Conservation (phyloP, 2,113 vertebrate genomes). For the Castor canadensis region DNA sequence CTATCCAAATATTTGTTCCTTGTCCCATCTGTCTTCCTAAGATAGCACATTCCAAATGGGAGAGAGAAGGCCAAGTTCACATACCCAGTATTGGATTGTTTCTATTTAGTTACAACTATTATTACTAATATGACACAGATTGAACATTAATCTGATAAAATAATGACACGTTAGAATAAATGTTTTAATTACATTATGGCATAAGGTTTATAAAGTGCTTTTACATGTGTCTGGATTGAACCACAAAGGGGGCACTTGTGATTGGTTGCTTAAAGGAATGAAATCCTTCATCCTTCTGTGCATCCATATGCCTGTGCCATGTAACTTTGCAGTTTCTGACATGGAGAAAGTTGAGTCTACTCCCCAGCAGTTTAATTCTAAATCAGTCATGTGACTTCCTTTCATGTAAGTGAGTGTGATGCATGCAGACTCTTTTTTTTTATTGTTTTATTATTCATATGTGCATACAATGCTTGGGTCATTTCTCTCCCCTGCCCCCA, state of each 20-base stretch:
- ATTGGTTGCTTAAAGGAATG: background rate
- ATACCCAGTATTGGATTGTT: background rate
- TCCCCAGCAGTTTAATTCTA: background rate
- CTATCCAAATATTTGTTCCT: constrained; percentile 72
- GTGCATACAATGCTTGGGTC: no score
- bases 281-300: background rate
- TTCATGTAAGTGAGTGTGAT: background rate
- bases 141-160: constrained; percentile 12
- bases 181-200: background rate
- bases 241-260: background rate
- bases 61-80: constrained; percentile 42
- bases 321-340: background rate
- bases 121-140: background rate
- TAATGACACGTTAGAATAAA: background rate
- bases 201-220: background rate
- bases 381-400: background rate
- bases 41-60: constrained; percentile 8
- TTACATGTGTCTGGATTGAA: background rate
- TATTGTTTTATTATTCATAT: no score
- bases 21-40: constrained; percentile 63
- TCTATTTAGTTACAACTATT: constrained; percentile 32
- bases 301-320: no score
- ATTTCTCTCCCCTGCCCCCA: no score
- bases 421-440: no score
- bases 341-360: background rate